Base-by-base conservation (phyloP, 2,797 vertebrate species). In the Sylvilagus floridanus region DNA sequence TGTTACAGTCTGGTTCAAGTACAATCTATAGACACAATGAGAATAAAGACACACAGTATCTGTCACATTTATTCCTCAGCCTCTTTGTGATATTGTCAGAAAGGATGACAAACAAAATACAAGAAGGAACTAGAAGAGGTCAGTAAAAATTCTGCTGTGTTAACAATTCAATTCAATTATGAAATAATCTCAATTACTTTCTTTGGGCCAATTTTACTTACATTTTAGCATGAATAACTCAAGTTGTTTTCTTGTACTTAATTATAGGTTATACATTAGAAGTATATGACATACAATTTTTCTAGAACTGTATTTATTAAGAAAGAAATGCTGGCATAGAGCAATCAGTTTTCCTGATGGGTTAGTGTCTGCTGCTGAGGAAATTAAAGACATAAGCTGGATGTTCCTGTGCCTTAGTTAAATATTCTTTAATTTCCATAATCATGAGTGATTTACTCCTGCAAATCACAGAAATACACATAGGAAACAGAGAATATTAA, bases 11-110 rank as follows among this genome's bases (percentile, higher is more conserved):
- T 93, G 75, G 26, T 90, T 94, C 68, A 68, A 68, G 14, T 54
- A 77, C 63, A 91, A 54, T 75, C 62, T 96, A n/a, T 82, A 84
- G 63, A 75, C 60, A 93, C 76, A 54, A 16, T 95, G 60, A 94
- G 19, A 84, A 77, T 78, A 87, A 57, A 84, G 73, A 90, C 60
- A 82, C 30, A 93, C 9, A 82, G 6, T 68, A 94, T 96, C 69
- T 96, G 81, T 54, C 35, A 92, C n/a, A 79, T 88, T 87, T 93
- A 75, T 52, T 92, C 14, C 47, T 82, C 8, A 87, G 37, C 50
- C 32, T 12, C 81, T 66, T 87, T 72, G n/a, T 77, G 47, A 78
- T 30, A n/a, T 26, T 94, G 63, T 93, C 72, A 90, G 68, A 72
- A 88, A 85, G 7, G 19, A 60, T 63, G 30, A 57, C 21, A 71